A percentile compares a stretch with the other conserved stretches of the same genome.
Conservation (phyloP, 2,888 invertebrate species). For the Tetragnatha montana region DNA sequence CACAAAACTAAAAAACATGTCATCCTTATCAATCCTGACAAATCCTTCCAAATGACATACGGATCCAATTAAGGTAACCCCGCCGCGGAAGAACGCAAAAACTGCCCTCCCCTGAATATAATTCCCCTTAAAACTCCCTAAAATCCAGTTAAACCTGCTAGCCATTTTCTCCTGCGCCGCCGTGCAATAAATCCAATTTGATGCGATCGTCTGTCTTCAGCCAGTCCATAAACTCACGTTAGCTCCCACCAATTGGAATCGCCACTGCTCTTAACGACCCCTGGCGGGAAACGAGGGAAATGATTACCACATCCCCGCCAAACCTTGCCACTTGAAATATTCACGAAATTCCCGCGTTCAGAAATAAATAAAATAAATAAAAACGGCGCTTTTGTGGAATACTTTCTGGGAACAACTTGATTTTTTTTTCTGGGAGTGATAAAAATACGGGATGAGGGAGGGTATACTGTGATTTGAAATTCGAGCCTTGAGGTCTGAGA, state of each 20-base stretch:
- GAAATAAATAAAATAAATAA: background rate
- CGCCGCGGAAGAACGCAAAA: background rate
- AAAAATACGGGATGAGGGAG: too few species aligned
- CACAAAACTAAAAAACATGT: too few species aligned
- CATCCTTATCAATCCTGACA: too few species aligned
- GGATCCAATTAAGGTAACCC: conserved; percentile 15
- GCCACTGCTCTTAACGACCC: conserved; percentile 23
- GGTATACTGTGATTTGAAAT: too few species aligned
- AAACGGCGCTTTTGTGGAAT: background rate
- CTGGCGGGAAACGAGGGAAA: conserved; percentile 24
- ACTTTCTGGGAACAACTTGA: background rate
- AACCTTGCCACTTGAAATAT: conserved; percentile 17
- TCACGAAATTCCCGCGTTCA: conserved; percentile 23
- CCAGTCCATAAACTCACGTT: conserved; percentile 12
- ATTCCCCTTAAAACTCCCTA: background rate
- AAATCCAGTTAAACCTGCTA: conserved; percentile 34
- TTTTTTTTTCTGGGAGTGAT: background rate
- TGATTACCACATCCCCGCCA: conserved; percentile 6
- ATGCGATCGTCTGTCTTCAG: conserved; percentile 44
- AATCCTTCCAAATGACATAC: background rate
- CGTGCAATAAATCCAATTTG: conserved; percentile 43
- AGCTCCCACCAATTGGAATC: background rate
- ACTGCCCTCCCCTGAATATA: background rate
- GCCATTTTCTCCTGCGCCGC: conserved; percentile 14
- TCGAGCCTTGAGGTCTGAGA: too few species aligned